These are phyloP conservation scores for Steinernema khuongi DNA, from an alignment of 1,140 invertebrate genomes.

Conservation along the genomic window DNA sequence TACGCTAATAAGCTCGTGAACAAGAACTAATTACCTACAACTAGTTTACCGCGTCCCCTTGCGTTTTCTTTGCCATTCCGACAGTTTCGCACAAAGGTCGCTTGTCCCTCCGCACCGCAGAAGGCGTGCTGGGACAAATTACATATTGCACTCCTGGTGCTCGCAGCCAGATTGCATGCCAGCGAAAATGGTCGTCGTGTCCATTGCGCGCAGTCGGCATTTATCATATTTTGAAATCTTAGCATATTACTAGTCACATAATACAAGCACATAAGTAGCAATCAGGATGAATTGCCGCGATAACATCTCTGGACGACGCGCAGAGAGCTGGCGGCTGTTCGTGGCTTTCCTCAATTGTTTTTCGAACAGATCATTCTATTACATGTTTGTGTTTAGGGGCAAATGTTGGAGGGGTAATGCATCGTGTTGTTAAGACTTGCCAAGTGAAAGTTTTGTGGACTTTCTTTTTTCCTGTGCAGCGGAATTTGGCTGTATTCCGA, in stretches of 20 bases:
- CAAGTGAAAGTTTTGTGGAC: no score
- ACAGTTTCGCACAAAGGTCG: not conserved
- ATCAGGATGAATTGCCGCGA: not conserved
- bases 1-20: conserved; percentile 9
- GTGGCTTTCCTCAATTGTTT: not conserved
- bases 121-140: not conserved
- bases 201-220: conserved; percentile 8
- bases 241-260: conserved; percentile 10
- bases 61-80: not conserved
- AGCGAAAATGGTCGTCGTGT: not conserved
- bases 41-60: not conserved
- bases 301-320: not conserved
- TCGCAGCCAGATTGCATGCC: not conserved
- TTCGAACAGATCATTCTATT: no score
- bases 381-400: no score
- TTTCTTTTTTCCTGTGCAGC: no score
- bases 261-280: conserved; percentile 7
- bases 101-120: not conserved
- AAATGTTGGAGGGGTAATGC: no score
- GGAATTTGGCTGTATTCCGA: no score
- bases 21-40: conserved; percentile 15
- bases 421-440: no score
- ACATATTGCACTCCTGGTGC: conserved; percentile 1
- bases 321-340: not conserved
- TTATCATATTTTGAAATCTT: conserved; percentile 14